Evolutionary conservation across 64 coral and sea anemone species (phyloP), one percentile per base, ranked within the genome.

Genomic region (Montipora cactus): DNA sequence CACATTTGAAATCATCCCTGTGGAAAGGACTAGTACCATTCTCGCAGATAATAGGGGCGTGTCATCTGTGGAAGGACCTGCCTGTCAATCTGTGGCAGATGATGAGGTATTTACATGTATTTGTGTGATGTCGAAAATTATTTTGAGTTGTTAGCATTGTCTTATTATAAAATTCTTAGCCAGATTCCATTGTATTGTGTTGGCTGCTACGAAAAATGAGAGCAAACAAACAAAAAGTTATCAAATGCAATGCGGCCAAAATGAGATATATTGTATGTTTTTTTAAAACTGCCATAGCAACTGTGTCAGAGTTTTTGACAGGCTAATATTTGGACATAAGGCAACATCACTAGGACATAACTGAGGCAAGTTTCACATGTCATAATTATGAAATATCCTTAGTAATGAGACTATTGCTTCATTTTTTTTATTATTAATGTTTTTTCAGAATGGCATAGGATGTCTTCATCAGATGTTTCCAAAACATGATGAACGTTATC

Each of bases 231-330:
- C 76, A 78, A 48, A 37, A 78, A 15, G 76, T 78, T 78, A 78
- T 78, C 76, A 78, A 28, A 78, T 78, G 76, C 76, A 78, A 78
- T 78, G 76, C 76, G 44, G 76, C 76, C 76, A 78, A 78, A 78
- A 78, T 78, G 76, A 78, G 3, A 78, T 78, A 78, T 78, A 47
- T 78, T 78, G 76, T 78, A 78, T 52, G 76, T 78, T 78, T 78
- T 49, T 1, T 3, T 78, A 44, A 78, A 78, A 52, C 45, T 51
- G 76, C 45, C 45, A 78, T 6, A 78, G 8, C 76, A 78, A 49
- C 76, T 78, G 76, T 78, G 76, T 78, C 45, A 78, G 76, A 78
- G 1, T 55, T 55, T 55, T 55, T 10, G 5, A 55, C 52, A 55
- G 52, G 52, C 52, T 55, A 55, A 78, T 15, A 78, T 78, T 49